Conservation (phyloP, 2,797 vertebrate genomes). For the Staurois parvus region DNA sequence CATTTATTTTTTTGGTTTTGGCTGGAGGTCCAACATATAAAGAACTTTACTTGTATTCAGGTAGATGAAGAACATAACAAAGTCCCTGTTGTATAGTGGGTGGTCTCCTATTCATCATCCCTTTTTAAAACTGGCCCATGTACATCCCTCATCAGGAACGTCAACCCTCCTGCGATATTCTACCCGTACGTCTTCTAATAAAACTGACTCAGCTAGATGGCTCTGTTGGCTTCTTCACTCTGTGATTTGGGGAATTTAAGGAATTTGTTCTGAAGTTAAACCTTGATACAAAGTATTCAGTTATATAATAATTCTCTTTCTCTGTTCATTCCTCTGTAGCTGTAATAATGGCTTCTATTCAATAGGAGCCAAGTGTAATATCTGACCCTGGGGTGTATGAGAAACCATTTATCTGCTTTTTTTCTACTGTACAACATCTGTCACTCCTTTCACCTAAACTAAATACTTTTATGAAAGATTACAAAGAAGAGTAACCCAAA, state of each 20-base stretch:
- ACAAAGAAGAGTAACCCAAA: neutral
- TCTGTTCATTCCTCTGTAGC: constrained; percentile 40
- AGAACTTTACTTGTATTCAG: too few species aligned
- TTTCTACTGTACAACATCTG: neutral
- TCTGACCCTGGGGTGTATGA: constrained; percentile 52
- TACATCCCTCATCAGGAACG: constrained; percentile 69
- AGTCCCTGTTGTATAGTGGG: constrained; percentile 24
- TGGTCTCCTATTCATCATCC: constrained; percentile 14
- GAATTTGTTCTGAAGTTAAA: constrained; percentile 47
- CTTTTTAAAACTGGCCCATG: neutral
- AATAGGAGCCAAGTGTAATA: constrained; percentile 49
- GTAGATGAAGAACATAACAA: too few species aligned
- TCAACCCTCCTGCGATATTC: constrained; percentile 69
- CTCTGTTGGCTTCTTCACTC: constrained; percentile 37
- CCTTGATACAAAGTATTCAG: constrained; percentile 56
- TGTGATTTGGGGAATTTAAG: constrained; percentile 48
- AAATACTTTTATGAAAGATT: constrained; percentile 6
- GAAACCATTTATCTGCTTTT: constrained; percentile 27
- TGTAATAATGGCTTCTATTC: constrained; percentile 57
- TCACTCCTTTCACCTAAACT: neutral
- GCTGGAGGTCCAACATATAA: too few species aligned
- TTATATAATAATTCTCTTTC: constrained; percentile 48
- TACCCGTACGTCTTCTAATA: constrained; percentile 66
- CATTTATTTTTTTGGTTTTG: too few species aligned
- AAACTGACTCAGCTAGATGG: constrained; percentile 29